phyloP scores from a whole-genome alignment of 2,797 vertebrate species.

The Trematomus bernacchii region DNA sequence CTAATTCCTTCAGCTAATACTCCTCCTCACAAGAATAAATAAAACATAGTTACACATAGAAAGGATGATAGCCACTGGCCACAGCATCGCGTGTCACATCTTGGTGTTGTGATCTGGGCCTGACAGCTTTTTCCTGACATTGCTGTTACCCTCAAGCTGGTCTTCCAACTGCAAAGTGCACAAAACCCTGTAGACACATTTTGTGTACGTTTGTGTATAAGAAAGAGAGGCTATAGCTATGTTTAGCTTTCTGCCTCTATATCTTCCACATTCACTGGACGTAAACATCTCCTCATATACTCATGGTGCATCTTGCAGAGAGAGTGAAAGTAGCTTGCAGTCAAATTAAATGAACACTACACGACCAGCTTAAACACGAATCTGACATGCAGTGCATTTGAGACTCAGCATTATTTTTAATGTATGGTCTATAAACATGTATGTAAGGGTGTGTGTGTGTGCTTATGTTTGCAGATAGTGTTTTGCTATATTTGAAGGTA shows the following conservation, averaged over 20 bases:
- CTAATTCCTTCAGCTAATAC: not conserved
- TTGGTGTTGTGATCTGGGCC: constrained; percentile 40
- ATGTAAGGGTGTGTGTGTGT: no score
- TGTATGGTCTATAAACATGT: not conserved
- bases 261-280: constrained; percentile 1
- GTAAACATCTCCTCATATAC: constrained; percentile 5
- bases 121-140: constrained; percentile 42
- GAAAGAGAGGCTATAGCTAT: not conserved
- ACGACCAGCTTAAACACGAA: not conserved
- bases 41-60: not conserved
- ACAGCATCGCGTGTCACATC: constrained; percentile 40
- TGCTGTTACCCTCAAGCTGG: constrained; percentile 24
- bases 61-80: constrained; percentile 33
- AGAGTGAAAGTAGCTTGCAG: not conserved
- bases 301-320: not conserved
- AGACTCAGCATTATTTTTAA: not conserved
- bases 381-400: not conserved
- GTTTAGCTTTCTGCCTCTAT: constrained; percentile 15
- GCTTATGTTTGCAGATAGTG: not conserved
- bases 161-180: constrained; percentile 43
- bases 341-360: constrained; percentile 5
- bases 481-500: not conserved
- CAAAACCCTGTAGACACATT: constrained; percentile 43
- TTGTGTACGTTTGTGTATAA: not conserved
- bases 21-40: not conserved